Conservation (phyloP, 2,888 invertebrate genomes). For the Acrobasis consociella region DNA sequence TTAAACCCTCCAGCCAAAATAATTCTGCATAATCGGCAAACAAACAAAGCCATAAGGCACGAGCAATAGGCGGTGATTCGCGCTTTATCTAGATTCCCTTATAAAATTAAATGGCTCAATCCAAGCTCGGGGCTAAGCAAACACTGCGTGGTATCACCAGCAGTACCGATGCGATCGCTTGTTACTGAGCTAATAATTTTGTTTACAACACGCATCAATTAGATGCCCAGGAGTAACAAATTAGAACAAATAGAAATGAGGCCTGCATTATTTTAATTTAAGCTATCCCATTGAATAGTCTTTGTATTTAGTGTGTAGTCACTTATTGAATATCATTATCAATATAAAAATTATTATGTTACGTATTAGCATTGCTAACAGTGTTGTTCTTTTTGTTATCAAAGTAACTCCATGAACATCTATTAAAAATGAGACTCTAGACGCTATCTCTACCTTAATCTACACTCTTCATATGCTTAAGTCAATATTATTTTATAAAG, state of each 20-base stretch:
- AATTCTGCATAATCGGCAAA: slow-evolving; percentile 20
- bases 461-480: too few species aligned
- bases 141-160: slow-evolving; percentile 49
- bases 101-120: slow-evolving; percentile 71
- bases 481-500: too few species aligned
- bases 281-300: too few species aligned
- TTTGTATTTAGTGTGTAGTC: too few species aligned
- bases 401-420: too few species aligned
- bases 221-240: not conserved
- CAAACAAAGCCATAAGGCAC: slow-evolving; percentile 55
- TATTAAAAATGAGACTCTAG: too few species aligned
- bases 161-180: slow-evolving; percentile 33
- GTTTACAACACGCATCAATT: slow-evolving; percentile 13
- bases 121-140: slow-evolving; percentile 59
- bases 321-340: too few species aligned
- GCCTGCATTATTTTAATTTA: too few species aligned
- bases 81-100: slow-evolving; percentile 67
- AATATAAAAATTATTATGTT: too few species aligned
- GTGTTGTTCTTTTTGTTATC: too few species aligned
- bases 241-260: not conserved
- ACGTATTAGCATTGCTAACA: too few species aligned
- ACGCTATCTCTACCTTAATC: too few species aligned
- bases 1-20: slow-evolving; percentile 3
- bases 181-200: slow-evolving; percentile 22
- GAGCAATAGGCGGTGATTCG: slow-evolving; percentile 43